Percentiles rank a stretch among this genome's conserved stretches.
Conservation (phyloP, 2,888 invertebrate species). For the Trilocha varians region DNA sequence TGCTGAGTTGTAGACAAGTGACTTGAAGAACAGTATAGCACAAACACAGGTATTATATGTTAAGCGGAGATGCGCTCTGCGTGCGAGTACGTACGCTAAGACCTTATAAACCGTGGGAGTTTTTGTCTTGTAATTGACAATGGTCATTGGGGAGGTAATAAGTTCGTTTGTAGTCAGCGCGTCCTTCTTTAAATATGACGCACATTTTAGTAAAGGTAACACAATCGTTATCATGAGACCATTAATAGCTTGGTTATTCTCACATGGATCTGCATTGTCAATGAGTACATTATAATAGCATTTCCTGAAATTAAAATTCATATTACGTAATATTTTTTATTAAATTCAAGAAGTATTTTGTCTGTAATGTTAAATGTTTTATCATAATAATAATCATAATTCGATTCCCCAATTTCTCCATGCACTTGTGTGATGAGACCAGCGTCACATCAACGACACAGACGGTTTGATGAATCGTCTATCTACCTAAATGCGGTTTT, state of each 20-base stretch:
- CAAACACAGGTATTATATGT: conserved; percentile 37
- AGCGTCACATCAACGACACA: too few species aligned
- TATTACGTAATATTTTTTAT: too few species aligned
- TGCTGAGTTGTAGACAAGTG: background rate
- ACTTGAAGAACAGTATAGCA: conserved; percentile 24
- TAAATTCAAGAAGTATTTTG: too few species aligned
- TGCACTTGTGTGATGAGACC: too few species aligned
- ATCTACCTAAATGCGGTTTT: too few species aligned
- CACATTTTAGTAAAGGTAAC: conserved; percentile 41
- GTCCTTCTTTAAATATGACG: conserved; percentile 65
- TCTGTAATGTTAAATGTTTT: too few species aligned
- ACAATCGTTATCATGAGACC: conserved; percentile 45
- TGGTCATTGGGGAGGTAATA: conserved; percentile 64
- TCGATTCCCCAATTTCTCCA: too few species aligned
- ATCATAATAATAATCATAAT: too few species aligned
- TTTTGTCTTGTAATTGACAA: conserved; percentile 68
- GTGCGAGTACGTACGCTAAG: conserved; percentile 44
- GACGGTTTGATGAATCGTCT: too few species aligned
- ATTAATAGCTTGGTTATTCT: conserved; percentile 17
- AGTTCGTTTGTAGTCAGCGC: conserved; percentile 63
- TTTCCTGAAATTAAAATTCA: background rate
- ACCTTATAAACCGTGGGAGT: conserved; percentile 71
- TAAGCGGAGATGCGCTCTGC: conserved; percentile 62
- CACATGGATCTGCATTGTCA: background rate
- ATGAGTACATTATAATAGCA: background rate